phyloP scores from a whole-genome alignment of 2,797 vertebrate genomes.

The Platyrinchus mystaceus region DNA sequence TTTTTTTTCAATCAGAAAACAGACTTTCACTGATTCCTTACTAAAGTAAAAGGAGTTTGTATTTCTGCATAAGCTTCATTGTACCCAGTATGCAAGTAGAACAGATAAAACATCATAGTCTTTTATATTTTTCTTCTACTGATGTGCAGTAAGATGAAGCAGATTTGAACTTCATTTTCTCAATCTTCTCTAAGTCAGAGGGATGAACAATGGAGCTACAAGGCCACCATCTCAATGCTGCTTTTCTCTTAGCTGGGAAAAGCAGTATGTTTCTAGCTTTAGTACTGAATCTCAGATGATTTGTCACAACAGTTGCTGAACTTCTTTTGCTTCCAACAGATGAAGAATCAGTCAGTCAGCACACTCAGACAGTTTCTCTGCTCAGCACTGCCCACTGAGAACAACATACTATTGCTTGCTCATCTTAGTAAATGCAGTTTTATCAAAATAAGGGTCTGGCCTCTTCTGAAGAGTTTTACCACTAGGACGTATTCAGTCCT shows the following conservation, averaged over 20 bases:
- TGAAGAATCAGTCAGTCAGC: neutral
- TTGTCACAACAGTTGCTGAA: neutral
- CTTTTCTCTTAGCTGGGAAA: neutral
- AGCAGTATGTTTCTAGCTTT: neutral
- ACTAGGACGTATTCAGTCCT: neutral
- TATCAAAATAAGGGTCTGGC: neutral
- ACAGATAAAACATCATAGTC: neutral
- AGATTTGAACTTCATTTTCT: neutral
- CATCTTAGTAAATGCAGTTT: neutral
- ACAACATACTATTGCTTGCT: neutral
- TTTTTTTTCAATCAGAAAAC: neutral
- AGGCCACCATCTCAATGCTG: neutral
- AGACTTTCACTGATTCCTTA: neutral
- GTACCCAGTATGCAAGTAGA: neutral
- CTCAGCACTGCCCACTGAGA: neutral
- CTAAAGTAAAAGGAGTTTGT: neutral
- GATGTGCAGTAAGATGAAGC: neutral
- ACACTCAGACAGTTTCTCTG: neutral
- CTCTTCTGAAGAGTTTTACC: neutral
- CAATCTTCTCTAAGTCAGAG: neutral
- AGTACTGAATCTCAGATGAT: neutral
- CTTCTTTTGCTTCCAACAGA: neutral
- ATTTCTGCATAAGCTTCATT: neutral
- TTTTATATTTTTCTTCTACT: neutral
- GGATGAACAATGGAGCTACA: neutral